These are phyloP conservation scores for Drosophila pruinosa DNA, from an alignment of 1,140 invertebrate genomes.

Conservation along the genomic window DNA sequence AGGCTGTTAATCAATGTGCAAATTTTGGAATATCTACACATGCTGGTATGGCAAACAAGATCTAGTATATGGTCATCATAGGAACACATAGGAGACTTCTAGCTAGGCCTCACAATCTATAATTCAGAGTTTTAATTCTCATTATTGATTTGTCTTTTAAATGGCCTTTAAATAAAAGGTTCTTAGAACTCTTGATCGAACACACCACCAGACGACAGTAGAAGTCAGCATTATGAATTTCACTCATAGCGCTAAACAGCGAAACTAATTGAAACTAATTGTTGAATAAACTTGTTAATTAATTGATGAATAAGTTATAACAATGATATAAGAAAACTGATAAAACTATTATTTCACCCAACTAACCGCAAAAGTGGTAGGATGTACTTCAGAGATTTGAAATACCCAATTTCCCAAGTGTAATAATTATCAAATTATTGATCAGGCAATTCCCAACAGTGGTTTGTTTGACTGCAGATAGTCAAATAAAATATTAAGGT, in stretches of 20 bases:
- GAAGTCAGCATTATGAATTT: too few relatives aligned
- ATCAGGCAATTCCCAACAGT: constrained; percentile 1
- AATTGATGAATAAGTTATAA: too few relatives aligned
- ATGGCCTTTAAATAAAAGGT: constrained; percentile 41
- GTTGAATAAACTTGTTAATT: too few relatives aligned
- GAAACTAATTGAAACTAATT: too few relatives aligned
- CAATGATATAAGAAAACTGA: too few relatives aligned
- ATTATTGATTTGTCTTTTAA: constrained; percentile 24
- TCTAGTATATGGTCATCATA: too few relatives aligned
- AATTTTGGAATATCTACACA: constrained; percentile 44
- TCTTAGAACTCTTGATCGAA: neutral
- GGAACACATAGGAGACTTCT: too few relatives aligned
- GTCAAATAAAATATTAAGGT: neutral
- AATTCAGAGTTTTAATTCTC: constrained; percentile 54
- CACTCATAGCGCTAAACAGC: too few relatives aligned
- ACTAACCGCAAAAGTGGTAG: too few relatives aligned
- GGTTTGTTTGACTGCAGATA: neutral
- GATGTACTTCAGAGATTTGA: neutral
- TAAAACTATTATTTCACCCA: too few relatives aligned
- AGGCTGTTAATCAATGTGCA: constrained; percentile 83
- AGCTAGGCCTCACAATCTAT: constrained; percentile 27
- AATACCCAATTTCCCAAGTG: too few relatives aligned
- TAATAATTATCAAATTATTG: neutral
- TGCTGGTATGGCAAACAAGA: too few relatives aligned
- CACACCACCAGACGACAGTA: constrained; percentile 1